Evolutionary conservation across 2,888 invertebrate species (phyloP).

Genomic region (Lasioglossum calceatum): DNA sequence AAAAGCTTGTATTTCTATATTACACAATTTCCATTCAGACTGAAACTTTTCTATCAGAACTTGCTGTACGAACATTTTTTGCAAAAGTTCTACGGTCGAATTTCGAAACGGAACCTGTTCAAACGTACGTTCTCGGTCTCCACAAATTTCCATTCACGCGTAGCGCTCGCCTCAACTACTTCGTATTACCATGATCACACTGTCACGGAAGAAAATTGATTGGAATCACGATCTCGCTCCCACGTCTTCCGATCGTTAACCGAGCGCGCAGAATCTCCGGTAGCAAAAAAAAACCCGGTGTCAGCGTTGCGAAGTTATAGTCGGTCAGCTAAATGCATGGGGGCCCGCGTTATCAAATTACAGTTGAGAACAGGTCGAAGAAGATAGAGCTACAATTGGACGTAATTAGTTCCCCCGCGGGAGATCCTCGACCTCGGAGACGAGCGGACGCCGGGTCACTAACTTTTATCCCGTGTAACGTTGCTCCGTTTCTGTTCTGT

Average conservation of each 20-base stretch:
- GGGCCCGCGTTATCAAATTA: constrained; percentile 27
- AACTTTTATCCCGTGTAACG: constrained; percentile 48
- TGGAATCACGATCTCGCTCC: neutral
- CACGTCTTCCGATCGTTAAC: constrained; percentile 2
- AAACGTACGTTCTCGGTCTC: neutral
- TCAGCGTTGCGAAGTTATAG: neutral
- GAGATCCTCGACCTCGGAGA: constrained; percentile 25
- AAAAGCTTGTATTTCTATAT: too few species aligned
- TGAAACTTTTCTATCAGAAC: too few species aligned
- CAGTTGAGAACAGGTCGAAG: constrained; percentile 23
- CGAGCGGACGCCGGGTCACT: constrained; percentile 27
- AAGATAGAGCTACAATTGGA: constrained; percentile 41
- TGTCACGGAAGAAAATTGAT: neutral
- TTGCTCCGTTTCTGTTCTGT: constrained; percentile 48
- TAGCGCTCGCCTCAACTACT: neutral
- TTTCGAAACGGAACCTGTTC: too few species aligned
- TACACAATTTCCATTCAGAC: too few species aligned
- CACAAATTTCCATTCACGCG: too few species aligned
- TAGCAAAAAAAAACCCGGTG: neutral
- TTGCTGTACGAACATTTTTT: too few species aligned
- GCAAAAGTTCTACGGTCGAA: too few species aligned
- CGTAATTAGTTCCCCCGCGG: constrained; percentile 41
- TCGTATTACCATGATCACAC: neutral
- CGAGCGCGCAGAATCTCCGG: neutral
- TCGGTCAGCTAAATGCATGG: neutral